Percentiles rank a stretch among this genome's conserved stretches.
phyloP scores from a whole-genome alignment of 2,113 vertebrate species.

The Bambusicola thoracicus region DNA sequence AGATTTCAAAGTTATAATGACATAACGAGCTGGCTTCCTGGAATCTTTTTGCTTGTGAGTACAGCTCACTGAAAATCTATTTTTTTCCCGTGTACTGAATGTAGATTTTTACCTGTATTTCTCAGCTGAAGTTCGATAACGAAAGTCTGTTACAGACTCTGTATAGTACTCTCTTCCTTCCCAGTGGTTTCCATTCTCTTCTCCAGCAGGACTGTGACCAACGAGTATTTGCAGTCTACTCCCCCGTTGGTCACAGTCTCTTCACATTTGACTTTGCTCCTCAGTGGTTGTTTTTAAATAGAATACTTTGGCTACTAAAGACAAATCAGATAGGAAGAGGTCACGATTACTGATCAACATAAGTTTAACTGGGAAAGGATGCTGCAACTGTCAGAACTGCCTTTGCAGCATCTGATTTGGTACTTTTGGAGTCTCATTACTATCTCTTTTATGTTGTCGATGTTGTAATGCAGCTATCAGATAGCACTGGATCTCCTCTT shows the following conservation, averaged over 20 bases:
- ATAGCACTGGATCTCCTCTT: constrained; percentile 20
- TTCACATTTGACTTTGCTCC: background rate
- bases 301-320: background rate
- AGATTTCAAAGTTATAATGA: background rate
- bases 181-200: background rate
- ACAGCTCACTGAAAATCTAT: background rate
- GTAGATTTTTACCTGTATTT: background rate
- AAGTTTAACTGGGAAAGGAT: background rate
- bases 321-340: background rate
- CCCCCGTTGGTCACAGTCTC: background rate
- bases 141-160: background rate
- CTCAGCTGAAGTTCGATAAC: background rate
- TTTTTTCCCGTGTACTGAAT: background rate
- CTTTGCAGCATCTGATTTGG: constrained; percentile 3
- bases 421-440: background rate
- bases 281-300: background rate
- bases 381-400: background rate
- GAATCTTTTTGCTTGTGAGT: background rate
- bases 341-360: background rate
- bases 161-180: background rate
- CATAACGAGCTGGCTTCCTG: background rate
- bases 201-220: background rate
- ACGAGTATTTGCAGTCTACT: background rate
- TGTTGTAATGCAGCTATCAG: background rate
- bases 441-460: background rate